phyloP scores from a whole-genome alignment of 2,113 vertebrate species.

The Columba janthina region DNA sequence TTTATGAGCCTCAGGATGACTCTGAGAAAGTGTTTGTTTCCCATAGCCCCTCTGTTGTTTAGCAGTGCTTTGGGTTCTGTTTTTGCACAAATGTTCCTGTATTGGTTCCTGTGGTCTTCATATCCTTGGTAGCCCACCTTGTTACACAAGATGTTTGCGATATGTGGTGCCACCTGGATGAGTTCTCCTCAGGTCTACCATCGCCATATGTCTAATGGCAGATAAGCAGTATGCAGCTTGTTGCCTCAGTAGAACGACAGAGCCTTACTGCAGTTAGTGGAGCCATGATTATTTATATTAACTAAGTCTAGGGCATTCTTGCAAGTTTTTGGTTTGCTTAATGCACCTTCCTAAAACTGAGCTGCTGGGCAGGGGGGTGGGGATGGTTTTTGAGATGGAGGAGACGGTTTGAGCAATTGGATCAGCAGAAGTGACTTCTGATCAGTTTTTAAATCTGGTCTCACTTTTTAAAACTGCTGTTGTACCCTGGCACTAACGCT shows the following conservation, averaged over 20 bases:
- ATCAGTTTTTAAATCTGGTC: neutral
- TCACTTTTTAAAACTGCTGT: neutral
- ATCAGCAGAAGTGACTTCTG: neutral
- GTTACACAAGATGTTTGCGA: fast-evolving
- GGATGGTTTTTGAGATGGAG: neutral
- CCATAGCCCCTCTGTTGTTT: fast-evolving
- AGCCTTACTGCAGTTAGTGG: fast-evolving
- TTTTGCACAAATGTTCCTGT: fast-evolving
- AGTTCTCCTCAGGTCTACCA: neutral
- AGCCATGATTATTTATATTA: neutral
- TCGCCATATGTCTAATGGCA: neutral
- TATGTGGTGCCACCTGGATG: neutral
- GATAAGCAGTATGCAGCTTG: neutral
- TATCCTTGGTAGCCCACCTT: neutral
- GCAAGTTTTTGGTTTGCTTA: neutral
- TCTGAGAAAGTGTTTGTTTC: neutral
- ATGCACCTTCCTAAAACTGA: neutral
- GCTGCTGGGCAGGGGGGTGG: neutral
- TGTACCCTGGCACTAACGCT: neutral
- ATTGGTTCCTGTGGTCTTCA: neutral
- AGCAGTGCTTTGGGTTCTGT: neutral
- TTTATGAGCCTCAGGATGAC: neutral
- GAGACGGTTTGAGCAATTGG: neutral
- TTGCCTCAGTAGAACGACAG: neutral
- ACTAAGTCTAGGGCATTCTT: neutral